Base-by-base conservation (phyloP, 2,113 vertebrate species). In the Catagonus wagneri region DNA sequence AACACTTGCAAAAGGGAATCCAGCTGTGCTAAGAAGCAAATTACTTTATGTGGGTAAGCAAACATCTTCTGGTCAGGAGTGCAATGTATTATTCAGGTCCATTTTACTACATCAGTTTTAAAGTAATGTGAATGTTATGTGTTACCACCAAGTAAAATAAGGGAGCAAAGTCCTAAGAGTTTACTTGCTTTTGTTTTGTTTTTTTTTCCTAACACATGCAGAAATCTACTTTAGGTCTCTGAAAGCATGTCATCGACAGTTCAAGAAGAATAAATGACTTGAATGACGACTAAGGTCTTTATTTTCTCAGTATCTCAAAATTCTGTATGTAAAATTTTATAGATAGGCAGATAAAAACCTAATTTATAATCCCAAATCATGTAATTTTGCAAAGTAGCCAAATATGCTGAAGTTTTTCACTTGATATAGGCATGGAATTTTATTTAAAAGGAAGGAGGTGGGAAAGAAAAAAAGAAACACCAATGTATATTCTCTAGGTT, bases 31-130 rank as follows among this genome's bases (percentile, higher is more conserved):
- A 98, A 99, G 98, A 99, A 98, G 98, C 98, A 98, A 99, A 99
- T 99, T 99, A 99, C 99, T 99, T 99, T 98, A 98, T 99, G 99
- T 99, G 99, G 98, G 98, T 99, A 99, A 99, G 99, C 99, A 99
- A 99, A 99, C 99, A 99, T 98, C 98, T 99, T 99, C 99, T 99
- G 99, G 99, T 99, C 99, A 99, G 98, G 98, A 98, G 98, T 98
- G 98, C 98, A 98, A 99, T 99, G 98, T 99, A 99, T 99, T 99
- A 99, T 99, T 99, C 99, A 99, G 97, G 98, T 98, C 98, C 97
- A 98, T 98, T 99, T 99, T 99, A 98, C 98, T 98, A 98, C 98
- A 99, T 99, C 98, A 98, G 95, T 98, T 99, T 99, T 99, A 98
- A 99, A 99, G 98, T 98, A 98, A 97, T 97, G 98, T 98, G 98